Percentiles rank a stretch among this genome's conserved stretches.
These are phyloP conservation scores for Poecilia latipinna DNA, from an alignment of 2,113 vertebrate genomes.

Conservation along the genomic window DNA sequence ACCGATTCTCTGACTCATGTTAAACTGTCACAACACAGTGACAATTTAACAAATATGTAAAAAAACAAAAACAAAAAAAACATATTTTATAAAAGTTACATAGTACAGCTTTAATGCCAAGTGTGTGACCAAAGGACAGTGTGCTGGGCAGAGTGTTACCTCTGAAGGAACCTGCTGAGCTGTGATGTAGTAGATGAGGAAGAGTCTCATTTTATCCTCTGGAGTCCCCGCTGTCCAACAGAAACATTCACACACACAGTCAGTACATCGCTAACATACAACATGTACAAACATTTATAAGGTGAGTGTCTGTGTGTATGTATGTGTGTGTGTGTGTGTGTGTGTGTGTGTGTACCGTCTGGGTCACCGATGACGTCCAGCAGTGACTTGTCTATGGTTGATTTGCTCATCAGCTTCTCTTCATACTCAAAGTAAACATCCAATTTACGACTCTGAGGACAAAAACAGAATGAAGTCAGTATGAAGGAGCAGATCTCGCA, in stretches of 20 bases:
- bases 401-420: constrained; percentile 99
- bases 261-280: not conserved
- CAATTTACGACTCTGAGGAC: constrained; percentile 89
- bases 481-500: no score
- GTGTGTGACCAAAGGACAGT: no score
- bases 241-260: constrained; percentile 12
- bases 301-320: not conserved
- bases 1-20: no score
- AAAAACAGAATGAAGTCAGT: constrained; percentile 12
- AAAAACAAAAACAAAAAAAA: no score
- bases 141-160: constrained; percentile 73
- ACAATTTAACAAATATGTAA: no score
- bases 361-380: constrained; percentile 98
- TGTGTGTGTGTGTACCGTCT: constrained; percentile 82
- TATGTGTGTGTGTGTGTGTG: not conserved
- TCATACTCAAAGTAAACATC: constrained; percentile 98
- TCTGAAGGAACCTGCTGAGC: constrained; percentile 90
- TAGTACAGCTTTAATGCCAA: no score
- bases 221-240: constrained; percentile 88
- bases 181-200: constrained; percentile 96
- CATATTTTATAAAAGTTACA: no score
- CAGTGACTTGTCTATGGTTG: constrained; percentile 94
- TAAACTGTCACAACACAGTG: no score
- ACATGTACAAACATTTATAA: not conserved
- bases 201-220: constrained; percentile 99